Evolutionary conservation across 2,888 invertebrate genomes (phyloP).

Genomic region (Ferrisia virgata): DNA sequence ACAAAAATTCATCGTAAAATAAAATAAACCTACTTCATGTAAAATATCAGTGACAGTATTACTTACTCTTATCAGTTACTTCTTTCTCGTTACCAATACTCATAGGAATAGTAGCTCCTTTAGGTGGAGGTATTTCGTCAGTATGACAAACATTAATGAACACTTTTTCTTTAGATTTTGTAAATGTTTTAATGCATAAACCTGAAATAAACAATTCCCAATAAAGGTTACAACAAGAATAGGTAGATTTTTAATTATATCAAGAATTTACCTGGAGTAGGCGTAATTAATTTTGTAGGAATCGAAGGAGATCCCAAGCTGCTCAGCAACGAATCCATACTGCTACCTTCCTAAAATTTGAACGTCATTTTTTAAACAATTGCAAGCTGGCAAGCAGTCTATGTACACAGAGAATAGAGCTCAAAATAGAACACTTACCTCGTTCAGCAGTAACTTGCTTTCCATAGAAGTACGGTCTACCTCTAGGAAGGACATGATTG

Average conservation of each 20-base stretch:
- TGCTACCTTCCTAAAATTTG: not conserved
- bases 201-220: slow-evolving; percentile 58
- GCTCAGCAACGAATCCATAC: slow-evolving; percentile 10
- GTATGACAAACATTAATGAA: slow-evolving; percentile 85
- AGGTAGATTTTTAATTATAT: not conserved
- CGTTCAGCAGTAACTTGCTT: not conserved
- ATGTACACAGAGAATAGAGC: not conserved
- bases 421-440: slow-evolving; percentile 7
- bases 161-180: slow-evolving; percentile 66
- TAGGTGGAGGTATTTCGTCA: slow-evolving; percentile 69
- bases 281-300: slow-evolving; percentile 25
- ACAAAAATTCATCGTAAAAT: slow-evolving; percentile 49
- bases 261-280: slow-evolving; percentile 10
- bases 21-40: too few species aligned
- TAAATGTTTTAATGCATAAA: slow-evolving; percentile 73
- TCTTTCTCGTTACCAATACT: slow-evolving; percentile 79
- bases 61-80: slow-evolving; percentile 69
- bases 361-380: not conserved
- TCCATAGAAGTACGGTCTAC: slow-evolving; percentile 11
- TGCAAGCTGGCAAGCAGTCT: not conserved
- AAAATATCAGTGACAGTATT: not conserved
- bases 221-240: not conserved
- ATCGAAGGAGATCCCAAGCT: not conserved
- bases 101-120: slow-evolving; percentile 79
- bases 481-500: slow-evolving; percentile 29